Conservation (phyloP, 1,140 invertebrate genomes). For the Brachionus asplanchnoidis region DNA sequence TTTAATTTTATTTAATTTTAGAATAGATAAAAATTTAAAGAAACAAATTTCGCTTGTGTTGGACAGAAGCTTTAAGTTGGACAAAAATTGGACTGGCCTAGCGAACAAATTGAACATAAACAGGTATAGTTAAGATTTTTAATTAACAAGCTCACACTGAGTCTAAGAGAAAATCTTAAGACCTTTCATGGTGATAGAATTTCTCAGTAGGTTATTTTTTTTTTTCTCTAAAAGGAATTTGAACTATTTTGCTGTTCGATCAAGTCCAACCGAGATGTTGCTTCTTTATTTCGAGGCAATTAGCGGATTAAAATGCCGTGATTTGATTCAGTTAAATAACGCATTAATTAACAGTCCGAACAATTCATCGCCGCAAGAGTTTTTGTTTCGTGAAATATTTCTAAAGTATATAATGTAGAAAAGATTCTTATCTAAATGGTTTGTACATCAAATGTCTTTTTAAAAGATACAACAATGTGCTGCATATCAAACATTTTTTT, state of each 20-base stretch:
- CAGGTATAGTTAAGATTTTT: neutral
- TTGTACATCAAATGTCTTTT: neutral
- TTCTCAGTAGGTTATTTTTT: slow-evolving; percentile 14
- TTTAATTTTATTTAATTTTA: neutral
- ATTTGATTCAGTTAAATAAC: slow-evolving; percentile 27
- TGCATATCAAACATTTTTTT: neutral
- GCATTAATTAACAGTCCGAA: slow-evolving; percentile 11
- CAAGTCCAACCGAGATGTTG: slow-evolving; percentile 33
- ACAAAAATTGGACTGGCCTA: neutral
- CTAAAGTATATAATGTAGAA: slow-evolving; percentile 16
- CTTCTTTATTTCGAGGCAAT: slow-evolving; percentile 35
- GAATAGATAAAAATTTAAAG: slow-evolving; percentile 23
- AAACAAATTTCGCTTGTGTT: neutral
- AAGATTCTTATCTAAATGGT: neutral
- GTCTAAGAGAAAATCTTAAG: neutral
- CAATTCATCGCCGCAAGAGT: slow-evolving; percentile 12
- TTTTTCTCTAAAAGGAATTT: slow-evolving; percentile 23
- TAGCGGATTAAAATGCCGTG: slow-evolving; percentile 29
- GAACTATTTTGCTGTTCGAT: slow-evolving; percentile 6
- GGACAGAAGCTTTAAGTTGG: neutral
- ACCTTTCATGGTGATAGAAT: neutral
- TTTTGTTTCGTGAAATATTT: slow-evolving; percentile 29
- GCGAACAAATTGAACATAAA: neutral
- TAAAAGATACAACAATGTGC: neutral
- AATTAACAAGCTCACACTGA: slow-evolving; percentile 3